Percentiles rank a stretch among this genome's conserved stretches.
phyloP scores from a whole-genome alignment of 2,797 vertebrate genomes.

The Danio aesculapii region DNA sequence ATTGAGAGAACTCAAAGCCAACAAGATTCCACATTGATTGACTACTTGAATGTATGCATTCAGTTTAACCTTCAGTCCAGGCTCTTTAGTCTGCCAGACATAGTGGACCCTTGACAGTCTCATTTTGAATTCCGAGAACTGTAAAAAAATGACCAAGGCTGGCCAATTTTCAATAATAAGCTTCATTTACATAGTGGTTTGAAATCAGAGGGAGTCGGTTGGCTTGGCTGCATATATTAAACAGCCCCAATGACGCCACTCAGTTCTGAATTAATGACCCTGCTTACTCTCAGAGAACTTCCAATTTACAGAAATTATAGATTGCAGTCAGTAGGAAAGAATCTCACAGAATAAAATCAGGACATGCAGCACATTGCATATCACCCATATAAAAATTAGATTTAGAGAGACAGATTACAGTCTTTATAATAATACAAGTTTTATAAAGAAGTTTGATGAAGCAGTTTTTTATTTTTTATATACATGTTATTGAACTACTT shows the following conservation, averaged over 20 bases:
- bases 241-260: constrained; percentile 1
- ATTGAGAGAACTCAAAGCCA: neutral
- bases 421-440: no score
- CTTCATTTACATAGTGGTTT: constrained; percentile 6
- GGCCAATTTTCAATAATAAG: constrained; percentile 1
- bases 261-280: neutral
- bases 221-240: neutral
- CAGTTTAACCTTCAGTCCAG: constrained; percentile 27
- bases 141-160: neutral
- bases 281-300: constrained; percentile 4
- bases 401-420: no score
- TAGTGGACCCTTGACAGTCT: constrained; percentile 1
- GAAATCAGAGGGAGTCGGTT: constrained; percentile 2
- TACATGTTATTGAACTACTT: no score
- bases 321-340: neutral
- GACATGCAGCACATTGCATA: no score
- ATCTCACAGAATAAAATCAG: no score
- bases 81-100: neutral
- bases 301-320: neutral
- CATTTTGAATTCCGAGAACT: constrained; percentile 1
- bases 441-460: no score
- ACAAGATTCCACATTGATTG: neutral
- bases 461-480: no score
- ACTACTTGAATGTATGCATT: constrained; percentile 22
- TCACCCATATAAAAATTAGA: no score